Conservation (phyloP, 2,797 vertebrate genomes). For the Alcedo atthis region DNA sequence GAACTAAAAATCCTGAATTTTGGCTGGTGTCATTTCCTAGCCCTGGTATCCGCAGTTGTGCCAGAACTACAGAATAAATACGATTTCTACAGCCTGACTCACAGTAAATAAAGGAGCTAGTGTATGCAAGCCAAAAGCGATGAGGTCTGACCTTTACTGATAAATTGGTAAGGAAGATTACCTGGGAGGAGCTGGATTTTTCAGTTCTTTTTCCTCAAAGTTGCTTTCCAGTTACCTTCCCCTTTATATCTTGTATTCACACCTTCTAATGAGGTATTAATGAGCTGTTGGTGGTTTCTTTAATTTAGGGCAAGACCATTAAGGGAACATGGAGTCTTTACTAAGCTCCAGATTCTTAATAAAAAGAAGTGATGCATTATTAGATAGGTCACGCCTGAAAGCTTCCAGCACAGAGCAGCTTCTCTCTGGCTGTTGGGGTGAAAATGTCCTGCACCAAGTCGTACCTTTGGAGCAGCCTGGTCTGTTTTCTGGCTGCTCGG, state of each 20-base stretch:
- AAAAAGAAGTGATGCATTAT: background rate
- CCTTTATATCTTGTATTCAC: background rate
- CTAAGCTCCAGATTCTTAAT: background rate
- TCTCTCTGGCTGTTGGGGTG: background rate
- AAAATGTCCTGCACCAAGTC: background rate
- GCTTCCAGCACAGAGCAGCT: background rate
- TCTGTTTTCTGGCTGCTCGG: background rate
- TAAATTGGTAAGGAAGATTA: background rate
- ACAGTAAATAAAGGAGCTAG: background rate
- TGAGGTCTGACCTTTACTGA: background rate
- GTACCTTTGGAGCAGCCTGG: background rate
- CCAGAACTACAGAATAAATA: conserved; percentile 28
- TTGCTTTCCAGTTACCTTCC: background rate
- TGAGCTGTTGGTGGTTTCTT: conserved; percentile 44
- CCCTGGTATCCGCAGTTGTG: background rate
- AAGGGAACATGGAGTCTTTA: background rate
- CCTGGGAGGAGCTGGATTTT: background rate
- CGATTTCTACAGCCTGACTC: conserved; percentile 34
- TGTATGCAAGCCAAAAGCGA: background rate
- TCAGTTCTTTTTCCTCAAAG: background rate
- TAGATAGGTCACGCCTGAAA: background rate
- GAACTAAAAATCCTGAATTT: conserved; percentile 52
- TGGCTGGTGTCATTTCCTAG: background rate
- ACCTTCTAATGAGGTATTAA: conserved; percentile 51
- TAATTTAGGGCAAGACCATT: conserved; percentile 32